A percentile compares a stretch with the other conserved stretches of the same genome.
Conservation (phyloP, 2,797 vertebrate genomes). For the Clamator glandarius region DNA sequence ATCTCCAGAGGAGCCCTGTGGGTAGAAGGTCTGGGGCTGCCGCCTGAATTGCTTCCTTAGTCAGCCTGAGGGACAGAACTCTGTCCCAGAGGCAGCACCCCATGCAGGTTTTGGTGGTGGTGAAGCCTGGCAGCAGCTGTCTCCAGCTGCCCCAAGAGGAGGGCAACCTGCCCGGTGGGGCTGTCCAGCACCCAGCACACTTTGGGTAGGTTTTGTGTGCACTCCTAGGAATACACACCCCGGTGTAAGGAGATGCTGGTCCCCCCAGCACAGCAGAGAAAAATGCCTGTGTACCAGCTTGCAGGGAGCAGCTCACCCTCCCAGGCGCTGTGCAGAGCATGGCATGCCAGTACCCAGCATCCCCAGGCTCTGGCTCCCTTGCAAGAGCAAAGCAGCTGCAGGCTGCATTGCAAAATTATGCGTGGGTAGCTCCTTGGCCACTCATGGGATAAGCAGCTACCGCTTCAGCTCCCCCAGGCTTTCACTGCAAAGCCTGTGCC, state of each 20-base stretch:
- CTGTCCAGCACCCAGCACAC: not conserved
- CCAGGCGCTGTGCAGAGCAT: not conserved
- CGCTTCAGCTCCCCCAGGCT: constrained; percentile 26
- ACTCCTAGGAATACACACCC: not conserved
- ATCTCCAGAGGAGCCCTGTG: not conserved
- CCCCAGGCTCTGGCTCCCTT: not conserved
- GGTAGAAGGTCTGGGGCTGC: not conserved
- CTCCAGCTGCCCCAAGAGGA: not conserved
- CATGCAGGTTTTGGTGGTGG: accelerated
- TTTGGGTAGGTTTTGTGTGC: not conserved
- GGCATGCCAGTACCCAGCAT: accelerated
- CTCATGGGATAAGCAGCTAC: constrained; percentile 46
- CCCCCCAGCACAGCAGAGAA: not conserved
- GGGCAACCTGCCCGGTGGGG: not conserved
- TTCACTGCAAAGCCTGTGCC: constrained; percentile 18
- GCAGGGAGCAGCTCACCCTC: not conserved
- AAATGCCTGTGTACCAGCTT: not conserved
- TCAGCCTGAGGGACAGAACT: not conserved
- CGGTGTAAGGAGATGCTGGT: not conserved
- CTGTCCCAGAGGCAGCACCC: not conserved
- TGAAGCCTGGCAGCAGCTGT: not conserved
- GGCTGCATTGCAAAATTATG: constrained; percentile 37
- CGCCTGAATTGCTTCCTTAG: not conserved
- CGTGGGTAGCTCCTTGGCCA: constrained; percentile 46
- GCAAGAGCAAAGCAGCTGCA: constrained; percentile 24